Conservation (phyloP, 2,888 invertebrate species). For the Uropetala carovei region DNA sequence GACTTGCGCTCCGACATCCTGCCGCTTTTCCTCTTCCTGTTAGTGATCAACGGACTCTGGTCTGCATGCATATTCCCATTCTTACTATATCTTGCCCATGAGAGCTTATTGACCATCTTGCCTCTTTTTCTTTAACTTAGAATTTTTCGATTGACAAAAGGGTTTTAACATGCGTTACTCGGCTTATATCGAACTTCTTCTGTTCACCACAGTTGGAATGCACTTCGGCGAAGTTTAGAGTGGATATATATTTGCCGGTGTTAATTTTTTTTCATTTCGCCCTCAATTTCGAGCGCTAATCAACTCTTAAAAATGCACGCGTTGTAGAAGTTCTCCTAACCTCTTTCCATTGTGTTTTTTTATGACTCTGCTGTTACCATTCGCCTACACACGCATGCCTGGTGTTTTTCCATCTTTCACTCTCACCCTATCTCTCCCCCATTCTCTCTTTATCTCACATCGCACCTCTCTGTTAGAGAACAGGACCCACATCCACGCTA, state of each 20-base stretch:
- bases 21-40: too few relatives aligned
- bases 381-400: not conserved
- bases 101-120: too few relatives aligned
- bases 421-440: too few relatives aligned
- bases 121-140: too few relatives aligned
- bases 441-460: not conserved
- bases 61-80: too few relatives aligned
- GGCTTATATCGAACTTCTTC: too few relatives aligned
- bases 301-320: not conserved
- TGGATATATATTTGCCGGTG: not conserved
- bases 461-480: not conserved
- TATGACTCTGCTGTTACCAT: not conserved
- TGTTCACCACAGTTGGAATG: too few relatives aligned
- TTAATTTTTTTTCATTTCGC: not conserved
- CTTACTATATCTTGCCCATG: too few relatives aligned
- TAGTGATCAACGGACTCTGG: too few relatives aligned
- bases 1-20: too few relatives aligned
- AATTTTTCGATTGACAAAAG: too few relatives aligned
- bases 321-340: not conserved
- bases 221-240: not conserved
- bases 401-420: not conserved
- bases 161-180: too few relatives aligned
- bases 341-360: constrained; percentile 12
- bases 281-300: not conserved
- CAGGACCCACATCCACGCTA: constrained; percentile 3